Base-by-base conservation (phyloP, 2,888 invertebrate species). In the Lochmaea capreae region DNA sequence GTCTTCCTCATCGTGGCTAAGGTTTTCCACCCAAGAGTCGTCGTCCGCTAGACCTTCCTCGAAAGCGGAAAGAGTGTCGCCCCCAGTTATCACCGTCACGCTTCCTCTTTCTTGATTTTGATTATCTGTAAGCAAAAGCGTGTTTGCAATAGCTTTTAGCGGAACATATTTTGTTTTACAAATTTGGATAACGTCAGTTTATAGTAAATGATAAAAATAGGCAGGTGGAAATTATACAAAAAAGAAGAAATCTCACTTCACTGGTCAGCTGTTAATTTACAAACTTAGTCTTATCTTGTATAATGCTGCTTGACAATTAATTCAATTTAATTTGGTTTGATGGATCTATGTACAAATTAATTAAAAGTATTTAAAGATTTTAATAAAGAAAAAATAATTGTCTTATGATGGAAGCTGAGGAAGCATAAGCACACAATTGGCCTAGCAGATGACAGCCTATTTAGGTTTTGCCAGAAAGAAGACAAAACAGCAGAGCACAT, bases 1-100 rank as follows among this genome's bases (percentile, higher is more conserved):
- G 46, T 89, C 87, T 80, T 93, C 94, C 79, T 93, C 94, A 83
- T 93, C 93, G 85, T 94, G 93, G 82, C 94, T 94, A 77, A 94
- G 90, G 86, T 96, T 95, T 87, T 96, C 96, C 77, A 96, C 95
- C 96, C 96, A 96, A 76, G 95, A 95, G 86, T 96, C 96, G 87
- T 96, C 95, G 84, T 96, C 96, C 67, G 96, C 95, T 73, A 95
- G 88, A 78, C 95, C 95, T 88, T 96, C 95, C 87, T 95, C 95
- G 78, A 95, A 90, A 67, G 92, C 92, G 79, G 92, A 92, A 85
- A 93, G 89, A 82, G 93, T 92, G 85, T 92, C 91, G 84, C 90
- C 90, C 83, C 92, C 92, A 82, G 92, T 92, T 84, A 92, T 92
- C 82, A 92, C 92, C 82, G 91, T 92, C 86, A 92, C 92, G 85